Conservation (phyloP, 2,797 vertebrate genomes). For the Propithecus deckenii region DNA sequence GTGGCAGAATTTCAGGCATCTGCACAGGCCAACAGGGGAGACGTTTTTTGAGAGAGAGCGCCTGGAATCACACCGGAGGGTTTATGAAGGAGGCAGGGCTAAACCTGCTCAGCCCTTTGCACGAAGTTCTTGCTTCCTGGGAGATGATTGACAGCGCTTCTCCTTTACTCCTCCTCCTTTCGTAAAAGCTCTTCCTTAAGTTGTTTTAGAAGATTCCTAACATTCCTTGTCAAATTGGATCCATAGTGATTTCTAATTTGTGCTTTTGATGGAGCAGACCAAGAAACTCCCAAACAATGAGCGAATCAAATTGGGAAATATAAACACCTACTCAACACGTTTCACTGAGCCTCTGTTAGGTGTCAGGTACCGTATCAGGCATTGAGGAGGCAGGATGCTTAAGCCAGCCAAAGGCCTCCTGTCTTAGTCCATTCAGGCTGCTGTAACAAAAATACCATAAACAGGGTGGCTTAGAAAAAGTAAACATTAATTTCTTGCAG, state of each 20-base stretch:
- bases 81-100: neutral
- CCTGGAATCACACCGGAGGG: neutral
- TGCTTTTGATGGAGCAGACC: conserved; percentile 44
- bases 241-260: conserved; percentile 28
- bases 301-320: neutral
- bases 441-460: no score
- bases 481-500: neutral
- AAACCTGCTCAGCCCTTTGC: neutral
- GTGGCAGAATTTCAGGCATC: neutral
- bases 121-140: neutral
- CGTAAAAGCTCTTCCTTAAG: conserved; percentile 13
- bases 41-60: neutral
- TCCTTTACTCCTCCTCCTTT: neutral
- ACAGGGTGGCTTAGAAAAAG: neutral
- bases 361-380: neutral
- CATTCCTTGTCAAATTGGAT: conserved; percentile 49
- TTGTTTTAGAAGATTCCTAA: conserved; percentile 56
- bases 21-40: neutral
- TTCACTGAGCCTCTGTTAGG: neutral
- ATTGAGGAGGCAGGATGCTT: neutral
- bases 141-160: neutral
- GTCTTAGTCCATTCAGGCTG: neutral
- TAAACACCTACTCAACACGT: neutral
- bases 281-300: conserved; percentile 26
- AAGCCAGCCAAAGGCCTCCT: neutral